Conservation (phyloP, 2,888 invertebrate genomes). For the Labia minor region DNA sequence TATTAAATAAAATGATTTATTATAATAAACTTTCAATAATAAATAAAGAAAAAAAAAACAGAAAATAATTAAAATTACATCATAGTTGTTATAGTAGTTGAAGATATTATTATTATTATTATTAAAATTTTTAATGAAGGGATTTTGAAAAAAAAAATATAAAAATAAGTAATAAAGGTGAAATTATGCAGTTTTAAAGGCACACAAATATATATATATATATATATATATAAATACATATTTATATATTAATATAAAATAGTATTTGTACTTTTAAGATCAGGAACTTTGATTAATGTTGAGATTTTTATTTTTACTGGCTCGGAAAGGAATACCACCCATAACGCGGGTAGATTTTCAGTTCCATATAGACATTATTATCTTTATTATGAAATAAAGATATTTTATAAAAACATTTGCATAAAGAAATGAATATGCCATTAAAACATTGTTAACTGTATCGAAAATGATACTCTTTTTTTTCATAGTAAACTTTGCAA, state of each 20-base stretch:
- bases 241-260: conserved; percentile 6
- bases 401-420: background rate
- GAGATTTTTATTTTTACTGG: background rate
- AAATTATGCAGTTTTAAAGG: background rate
- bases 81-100: too few species aligned
- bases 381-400: background rate
- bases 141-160: too few species aligned
- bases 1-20: too few species aligned
- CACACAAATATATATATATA: background rate
- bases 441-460: background rate
- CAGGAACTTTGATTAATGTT: background rate
- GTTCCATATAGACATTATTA: background rate
- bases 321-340: background rate
- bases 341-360: background rate
- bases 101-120: too few species aligned
- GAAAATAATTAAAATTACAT: too few species aligned
- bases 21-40: too few species aligned
- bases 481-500: conserved; percentile 1
- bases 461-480: background rate
- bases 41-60: too few species aligned
- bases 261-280: background rate
- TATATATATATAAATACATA: too few species aligned
- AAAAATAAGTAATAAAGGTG: too few species aligned
- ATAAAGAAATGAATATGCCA: background rate
- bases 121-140: too few species aligned